Base-by-base conservation (phyloP, 1,140 invertebrate genomes). In the Trichonephila inaurata region DNA sequence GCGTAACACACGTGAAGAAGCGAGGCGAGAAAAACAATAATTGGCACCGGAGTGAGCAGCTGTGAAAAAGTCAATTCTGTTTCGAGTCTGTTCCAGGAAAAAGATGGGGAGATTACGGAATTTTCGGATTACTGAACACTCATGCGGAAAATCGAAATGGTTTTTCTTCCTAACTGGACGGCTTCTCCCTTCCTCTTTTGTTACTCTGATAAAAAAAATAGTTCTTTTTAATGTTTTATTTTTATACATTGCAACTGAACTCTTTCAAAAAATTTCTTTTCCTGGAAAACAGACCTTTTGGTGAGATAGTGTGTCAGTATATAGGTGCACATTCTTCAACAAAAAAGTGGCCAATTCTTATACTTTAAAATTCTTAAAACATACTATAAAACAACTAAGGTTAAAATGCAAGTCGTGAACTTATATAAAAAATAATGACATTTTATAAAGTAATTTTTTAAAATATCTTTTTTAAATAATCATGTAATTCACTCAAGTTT, bases 1-100 rank as follows among this genome's bases (percentile, higher is more conserved):
- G 51, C 5, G 51, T 51, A 51, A 51, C 4, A 19, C 14, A 77
- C 72, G 72, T 40, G 24, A 28, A 33, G 18, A 33, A 3, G 16
- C 12, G 18, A 77, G 33, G 33, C 33, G 33, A 40, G 33, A 40
- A 40, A 40, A 77, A 77, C 72, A 77, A 77, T 40, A 77, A 77
- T 77, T 77, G 72, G 28, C 72, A 40, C 7, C 10, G 51, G 51
- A 51, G 51, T 51, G 7, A 51, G 72, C 24, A 28, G 14, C 72
- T 77, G 72, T 18, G 72, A 77, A 77, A 77, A 77, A 77, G 72
- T 77, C 72, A 12, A 33, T 77, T 77, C 72, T 77, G 72, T 14
- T 33, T 33, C 33, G 7, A 51, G 51, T 28, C 69, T 77, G 28
- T 28, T 5, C 28, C 18, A 10, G 28, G 16, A 51, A 16, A 28